Conservation (phyloP, 2,888 invertebrate genomes). For the Laothoe populi region DNA sequence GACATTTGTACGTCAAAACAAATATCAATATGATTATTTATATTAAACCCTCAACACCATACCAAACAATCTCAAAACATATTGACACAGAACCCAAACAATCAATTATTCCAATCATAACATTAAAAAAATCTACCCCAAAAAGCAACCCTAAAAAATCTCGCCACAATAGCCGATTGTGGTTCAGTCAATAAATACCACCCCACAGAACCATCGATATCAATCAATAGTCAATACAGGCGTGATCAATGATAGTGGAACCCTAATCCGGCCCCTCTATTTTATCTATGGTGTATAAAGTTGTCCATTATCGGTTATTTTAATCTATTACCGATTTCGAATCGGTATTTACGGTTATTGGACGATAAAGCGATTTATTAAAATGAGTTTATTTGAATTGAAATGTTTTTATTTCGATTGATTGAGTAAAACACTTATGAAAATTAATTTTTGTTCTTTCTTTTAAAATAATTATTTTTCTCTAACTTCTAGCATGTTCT, state of each 20-base stretch:
- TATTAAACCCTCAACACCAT: slow-evolving; percentile 10
- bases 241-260: slow-evolving; percentile 80
- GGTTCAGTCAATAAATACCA: slow-evolving; percentile 72
- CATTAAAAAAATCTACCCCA: slow-evolving; percentile 48
- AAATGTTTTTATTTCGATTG: neutral
- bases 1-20: slow-evolving; percentile 1
- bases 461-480: too few species aligned
- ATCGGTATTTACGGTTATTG: slow-evolving; percentile 36
- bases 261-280: slow-evolving; percentile 65
- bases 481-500: too few species aligned
- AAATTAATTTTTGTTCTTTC: too few species aligned
- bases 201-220: slow-evolving; percentile 66
- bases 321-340: slow-evolving; percentile 46
- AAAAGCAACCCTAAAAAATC: slow-evolving; percentile 41
- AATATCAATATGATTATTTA: slow-evolving; percentile 7
- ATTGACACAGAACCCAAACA: slow-evolving; percentile 36
- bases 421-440: neutral
- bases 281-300: slow-evolving; percentile 70
- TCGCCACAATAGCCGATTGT: slow-evolving; percentile 76
- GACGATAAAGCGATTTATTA: slow-evolving; percentile 45
- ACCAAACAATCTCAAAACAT: slow-evolving; percentile 27
- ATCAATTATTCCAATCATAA: slow-evolving; percentile 39
- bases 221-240: slow-evolving; percentile 82
- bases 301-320: slow-evolving; percentile 66
- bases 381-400: slow-evolving; percentile 37